These are phyloP conservation scores for Xyliphius kryptos DNA, from an alignment of 2,113 vertebrate genomes.

Conservation along the genomic window DNA sequence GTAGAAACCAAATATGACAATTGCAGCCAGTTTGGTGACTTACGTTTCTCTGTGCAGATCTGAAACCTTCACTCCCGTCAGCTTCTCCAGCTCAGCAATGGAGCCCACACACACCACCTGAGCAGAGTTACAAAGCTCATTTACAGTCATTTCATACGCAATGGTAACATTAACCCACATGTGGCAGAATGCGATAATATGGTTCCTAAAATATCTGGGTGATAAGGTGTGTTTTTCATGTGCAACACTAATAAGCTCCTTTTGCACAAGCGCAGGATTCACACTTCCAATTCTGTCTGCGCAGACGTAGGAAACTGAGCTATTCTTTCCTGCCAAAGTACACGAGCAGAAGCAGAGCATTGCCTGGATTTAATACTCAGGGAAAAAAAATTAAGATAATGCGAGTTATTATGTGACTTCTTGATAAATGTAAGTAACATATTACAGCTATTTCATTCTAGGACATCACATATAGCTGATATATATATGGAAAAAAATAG, in stretches of 20 bases:
- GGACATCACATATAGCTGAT: too few species aligned
- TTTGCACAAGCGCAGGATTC: background rate
- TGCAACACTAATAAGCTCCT: background rate
- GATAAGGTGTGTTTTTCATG: background rate
- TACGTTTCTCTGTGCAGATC: constrained; percentile 96
- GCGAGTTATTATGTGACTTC: too few species aligned
- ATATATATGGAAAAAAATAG: too few species aligned
- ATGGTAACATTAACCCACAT: background rate
- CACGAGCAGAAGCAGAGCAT: background rate
- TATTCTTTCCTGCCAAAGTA: background rate
- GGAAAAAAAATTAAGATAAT: too few species aligned
- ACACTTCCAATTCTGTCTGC: constrained; percentile 3
- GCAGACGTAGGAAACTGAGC: constrained; percentile 2
- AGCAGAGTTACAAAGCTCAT: background rate
- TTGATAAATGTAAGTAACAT: too few species aligned
- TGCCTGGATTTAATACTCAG: constrained; percentile 2
- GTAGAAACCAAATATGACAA: too few species aligned
- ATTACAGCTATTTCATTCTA: too few species aligned
- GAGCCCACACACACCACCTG: constrained; percentile 93
- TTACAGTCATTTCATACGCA: too few species aligned
- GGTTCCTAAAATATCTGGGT: constrained; percentile 7
- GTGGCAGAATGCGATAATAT: constrained; percentile 4
- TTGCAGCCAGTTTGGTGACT: constrained; percentile 50
- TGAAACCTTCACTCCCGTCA: constrained; percentile 76
- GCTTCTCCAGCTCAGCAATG: constrained; percentile 79